Conservation (phyloP, 2,113 vertebrate genomes). For the Istiophorus platypterus region DNA sequence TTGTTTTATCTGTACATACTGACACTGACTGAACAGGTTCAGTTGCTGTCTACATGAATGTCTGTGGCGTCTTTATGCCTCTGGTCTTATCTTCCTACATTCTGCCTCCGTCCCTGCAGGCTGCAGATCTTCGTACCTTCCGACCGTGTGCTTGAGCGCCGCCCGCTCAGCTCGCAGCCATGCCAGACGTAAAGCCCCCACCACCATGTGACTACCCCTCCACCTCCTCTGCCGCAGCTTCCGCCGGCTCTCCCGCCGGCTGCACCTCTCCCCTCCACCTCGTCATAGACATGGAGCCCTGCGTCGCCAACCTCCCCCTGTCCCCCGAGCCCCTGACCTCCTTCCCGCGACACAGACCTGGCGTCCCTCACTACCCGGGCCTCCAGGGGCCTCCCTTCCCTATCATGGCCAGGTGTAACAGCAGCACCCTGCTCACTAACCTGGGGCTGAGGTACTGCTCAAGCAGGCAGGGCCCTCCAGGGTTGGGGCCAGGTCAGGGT, state of each 20-base stretch:
- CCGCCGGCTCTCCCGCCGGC: constrained; percentile 79
- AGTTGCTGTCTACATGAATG: neutral
- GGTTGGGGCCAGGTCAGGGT: constrained; percentile 61
- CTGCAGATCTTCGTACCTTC: constrained; percentile 48
- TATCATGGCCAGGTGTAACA: constrained; percentile 86
- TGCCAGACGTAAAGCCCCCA: constrained; percentile 85
- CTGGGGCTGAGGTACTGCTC: constrained; percentile 86
- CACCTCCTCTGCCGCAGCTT: constrained; percentile 77
- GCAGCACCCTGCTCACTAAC: constrained; percentile 85
- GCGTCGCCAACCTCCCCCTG: constrained; percentile 81
- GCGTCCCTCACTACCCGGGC: constrained; percentile 50
- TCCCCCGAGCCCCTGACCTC: constrained; percentile 81
- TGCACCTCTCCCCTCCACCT: constrained; percentile 78
- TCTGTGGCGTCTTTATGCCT: neutral
- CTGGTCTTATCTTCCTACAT: neutral
- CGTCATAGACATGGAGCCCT: constrained; percentile 85
- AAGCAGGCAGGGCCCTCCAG: constrained; percentile 70
- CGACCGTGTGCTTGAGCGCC: constrained; percentile 49
- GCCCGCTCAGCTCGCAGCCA: constrained; percentile 69
- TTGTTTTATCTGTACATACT: neutral
- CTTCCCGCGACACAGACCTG: constrained; percentile 83
- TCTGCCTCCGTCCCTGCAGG: constrained; percentile 56
- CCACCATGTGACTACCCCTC: constrained; percentile 85
- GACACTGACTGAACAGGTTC: neutral
- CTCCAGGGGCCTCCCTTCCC: constrained; percentile 83